These are phyloP conservation scores for Steinernema hermaphroditum DNA, from an alignment of 2,888 invertebrate species.

Conservation along the genomic window DNA sequence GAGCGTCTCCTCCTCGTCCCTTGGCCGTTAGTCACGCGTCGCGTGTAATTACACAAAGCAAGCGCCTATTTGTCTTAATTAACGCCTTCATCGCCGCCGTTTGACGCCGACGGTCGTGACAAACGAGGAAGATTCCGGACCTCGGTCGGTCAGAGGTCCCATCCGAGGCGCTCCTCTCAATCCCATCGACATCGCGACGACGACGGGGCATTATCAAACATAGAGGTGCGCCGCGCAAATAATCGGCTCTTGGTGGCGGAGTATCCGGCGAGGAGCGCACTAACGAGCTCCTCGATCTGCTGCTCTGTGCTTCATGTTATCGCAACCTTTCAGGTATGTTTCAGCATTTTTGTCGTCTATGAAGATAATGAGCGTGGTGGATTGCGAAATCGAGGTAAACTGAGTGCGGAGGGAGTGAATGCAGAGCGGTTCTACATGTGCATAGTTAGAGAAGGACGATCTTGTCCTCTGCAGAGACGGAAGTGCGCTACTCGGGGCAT, in stretches of 20 bases:
- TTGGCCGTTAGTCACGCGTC: conserved; percentile 5
- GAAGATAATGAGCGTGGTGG: no score
- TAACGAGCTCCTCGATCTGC: conserved; percentile 6
- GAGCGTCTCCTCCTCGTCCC: neutral
- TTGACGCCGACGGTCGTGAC: neutral
- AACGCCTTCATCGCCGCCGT: conserved; percentile 4
- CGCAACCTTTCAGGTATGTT: conserved; percentile 22
- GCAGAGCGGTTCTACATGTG: no score
- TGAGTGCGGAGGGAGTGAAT: no score
- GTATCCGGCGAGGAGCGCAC: conserved; percentile 15
- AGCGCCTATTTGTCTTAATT: conserved; percentile 19
- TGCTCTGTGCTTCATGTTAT: conserved; percentile 16
- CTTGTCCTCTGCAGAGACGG: no score
- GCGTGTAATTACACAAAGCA: conserved; percentile 14
- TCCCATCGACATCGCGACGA: neutral
- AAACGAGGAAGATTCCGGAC: conserved; percentile 7
- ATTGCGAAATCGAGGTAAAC: no score
- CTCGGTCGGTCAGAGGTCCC: no score
- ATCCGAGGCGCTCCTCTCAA: no score
- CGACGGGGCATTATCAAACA: neutral
- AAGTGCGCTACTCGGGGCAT: no score
- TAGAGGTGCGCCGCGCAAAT: conserved; percentile 1
- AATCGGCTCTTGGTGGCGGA: conserved; percentile 11
- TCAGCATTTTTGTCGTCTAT: neutral
- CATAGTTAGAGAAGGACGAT: no score